Base-by-base conservation (phyloP, 2,797 vertebrate species). In the Rhinichthys osculus region DNA sequence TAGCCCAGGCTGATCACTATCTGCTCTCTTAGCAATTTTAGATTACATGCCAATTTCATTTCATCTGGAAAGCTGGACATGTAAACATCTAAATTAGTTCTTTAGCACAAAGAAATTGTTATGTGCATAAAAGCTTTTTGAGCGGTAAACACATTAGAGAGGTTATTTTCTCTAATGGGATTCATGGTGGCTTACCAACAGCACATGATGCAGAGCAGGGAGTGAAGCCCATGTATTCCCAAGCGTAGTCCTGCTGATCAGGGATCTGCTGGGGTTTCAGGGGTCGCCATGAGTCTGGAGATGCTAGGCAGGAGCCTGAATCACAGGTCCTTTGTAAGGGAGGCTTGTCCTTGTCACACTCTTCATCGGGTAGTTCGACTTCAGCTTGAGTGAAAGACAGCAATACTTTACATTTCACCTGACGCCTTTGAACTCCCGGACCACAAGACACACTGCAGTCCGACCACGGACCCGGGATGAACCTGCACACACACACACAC, bases 391-490 rank as follows among this genome's bases (percentile, higher is more conserved):
- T 97, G 85, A 98, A 98, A 0, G 95, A 90, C 0, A 98, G 96
- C 2, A 97, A 94, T 54, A 98, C 96, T 11, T 90, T 94, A 87
- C 98, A 99, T 90, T 94, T 96, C 74, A 98, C 93, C 0, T 93
- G 93, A 0, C 98, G 95, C 7, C 92, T 94, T 91, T 98, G 97
- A 5, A 91, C 1, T 3, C 97, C 98, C 0, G 35, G 92, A 14
- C 97, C 97, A 67, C 97, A 98, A 0, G 96, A 95, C 88, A 92
- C 76, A 80, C 97, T 98, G 94, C 98, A 99, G 0, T 96, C 90
- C 0, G 96, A 96, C 98, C 98, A 98, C 16, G 96, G 95, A n/a
- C 96, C 96, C 0, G 97, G 95, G 30, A 98, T 91, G 23, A 97
- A 98, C 91, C 98, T 99, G 91, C 3, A 87, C 82, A 81, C 72